Percentiles rank a stretch among this genome's conserved stretches.
These are phyloP conservation scores for Drosophila kohkoa DNA, from an alignment of 1,140 invertebrate genomes.

Conservation along the genomic window DNA sequence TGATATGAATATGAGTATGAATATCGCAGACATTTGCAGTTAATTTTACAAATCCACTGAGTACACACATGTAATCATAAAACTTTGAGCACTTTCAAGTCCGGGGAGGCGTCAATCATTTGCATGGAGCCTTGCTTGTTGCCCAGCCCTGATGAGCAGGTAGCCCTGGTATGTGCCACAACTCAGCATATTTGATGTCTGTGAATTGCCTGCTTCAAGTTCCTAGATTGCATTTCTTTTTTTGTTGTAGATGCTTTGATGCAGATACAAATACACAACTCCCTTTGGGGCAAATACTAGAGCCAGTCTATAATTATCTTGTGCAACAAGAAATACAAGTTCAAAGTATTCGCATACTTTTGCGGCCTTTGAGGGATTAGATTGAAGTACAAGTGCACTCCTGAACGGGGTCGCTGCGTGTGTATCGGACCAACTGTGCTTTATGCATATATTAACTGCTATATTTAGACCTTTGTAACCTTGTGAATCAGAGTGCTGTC, in stretches of 20 bases:
- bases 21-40: conserved; percentile 42
- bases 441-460: conserved; percentile 42
- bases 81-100: conserved; percentile 41
- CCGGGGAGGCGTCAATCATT: conserved; percentile 31
- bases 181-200: not conserved
- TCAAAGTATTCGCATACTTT: conserved; percentile 8
- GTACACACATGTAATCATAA: conserved; percentile 50
- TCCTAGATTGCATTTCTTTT: not conserved
- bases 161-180: too few species aligned
- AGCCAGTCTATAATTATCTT: conserved; percentile 38
- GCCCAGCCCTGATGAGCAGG: not conserved
- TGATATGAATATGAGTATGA: conserved; percentile 5
- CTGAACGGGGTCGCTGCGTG: too few species aligned
- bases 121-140: conserved; percentile 3
- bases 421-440: not conserved
- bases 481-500: not conserved
- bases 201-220: too few species aligned
- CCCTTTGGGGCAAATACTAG: conserved; percentile 5
- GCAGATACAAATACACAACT: not conserved
- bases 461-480: conserved; percentile 33
- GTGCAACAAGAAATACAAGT: conserved; percentile 22
- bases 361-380: conserved; percentile 29
- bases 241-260: conserved; percentile 2
- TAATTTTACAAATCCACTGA: conserved; percentile 56
- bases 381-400: conserved; percentile 19